Conservation (phyloP, 2,888 invertebrate genomes). For the Autographa gamma region DNA sequence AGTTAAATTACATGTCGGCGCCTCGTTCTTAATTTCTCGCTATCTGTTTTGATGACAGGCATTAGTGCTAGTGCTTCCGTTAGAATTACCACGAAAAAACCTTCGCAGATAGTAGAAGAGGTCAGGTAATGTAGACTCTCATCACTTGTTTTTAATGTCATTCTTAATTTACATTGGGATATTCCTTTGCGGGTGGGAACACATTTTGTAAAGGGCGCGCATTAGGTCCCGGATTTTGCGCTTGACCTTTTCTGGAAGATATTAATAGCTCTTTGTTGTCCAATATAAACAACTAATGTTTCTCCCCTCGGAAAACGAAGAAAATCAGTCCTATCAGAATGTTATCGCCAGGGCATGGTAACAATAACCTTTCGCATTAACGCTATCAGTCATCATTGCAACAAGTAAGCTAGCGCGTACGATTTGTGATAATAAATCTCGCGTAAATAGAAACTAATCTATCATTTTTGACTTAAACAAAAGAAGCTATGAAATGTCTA, state of each 20-base stretch:
- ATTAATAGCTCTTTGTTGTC: slow-evolving; percentile 79
- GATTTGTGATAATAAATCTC: slow-evolving; percentile 25
- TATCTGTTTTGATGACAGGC: slow-evolving; percentile 83
- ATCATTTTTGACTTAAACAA: background rate
- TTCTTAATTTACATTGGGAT: slow-evolving; percentile 13
- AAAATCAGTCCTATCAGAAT: slow-evolving; percentile 37
- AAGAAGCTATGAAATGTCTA: background rate
- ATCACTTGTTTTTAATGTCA: slow-evolving; percentile 13
- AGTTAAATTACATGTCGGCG: slow-evolving; percentile 57
- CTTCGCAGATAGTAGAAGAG: slow-evolving; percentile 64
- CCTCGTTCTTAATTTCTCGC: slow-evolving; percentile 57
- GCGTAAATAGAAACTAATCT: background rate
- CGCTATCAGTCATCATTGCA: slow-evolving; percentile 55
- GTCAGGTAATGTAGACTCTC: slow-evolving; percentile 67
- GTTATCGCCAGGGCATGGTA: slow-evolving; percentile 46
- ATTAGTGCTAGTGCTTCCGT: slow-evolving; percentile 85
- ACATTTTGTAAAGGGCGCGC: slow-evolving; percentile 75
- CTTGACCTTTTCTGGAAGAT: slow-evolving; percentile 83
- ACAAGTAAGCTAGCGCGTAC: slow-evolving; percentile 25
- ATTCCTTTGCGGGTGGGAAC: slow-evolving; percentile 44
- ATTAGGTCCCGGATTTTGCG: slow-evolving; percentile 72
- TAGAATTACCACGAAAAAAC: slow-evolving; percentile 80
- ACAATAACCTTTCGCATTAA: slow-evolving; percentile 58
- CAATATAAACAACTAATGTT: slow-evolving; percentile 78
- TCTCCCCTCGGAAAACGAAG: slow-evolving; percentile 52